Conservation (phyloP, 2,888 invertebrate genomes). For the Drosophila robusta region DNA sequence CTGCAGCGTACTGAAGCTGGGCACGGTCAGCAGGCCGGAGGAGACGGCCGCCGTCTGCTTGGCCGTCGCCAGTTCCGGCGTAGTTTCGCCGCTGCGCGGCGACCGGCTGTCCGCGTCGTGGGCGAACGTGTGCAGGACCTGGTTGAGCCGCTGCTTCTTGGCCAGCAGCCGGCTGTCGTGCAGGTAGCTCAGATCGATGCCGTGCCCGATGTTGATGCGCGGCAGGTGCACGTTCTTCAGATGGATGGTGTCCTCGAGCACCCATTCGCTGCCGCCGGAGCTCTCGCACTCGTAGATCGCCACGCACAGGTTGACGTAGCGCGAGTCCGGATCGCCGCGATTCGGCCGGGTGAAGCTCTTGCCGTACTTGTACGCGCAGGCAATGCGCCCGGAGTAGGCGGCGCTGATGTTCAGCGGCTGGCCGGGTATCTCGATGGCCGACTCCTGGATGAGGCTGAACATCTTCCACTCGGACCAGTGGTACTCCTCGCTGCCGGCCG, state of each 20-base stretch:
- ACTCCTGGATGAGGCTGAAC: constrained; percentile 90
- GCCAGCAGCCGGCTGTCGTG: constrained; percentile 92
- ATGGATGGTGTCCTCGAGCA: constrained; percentile 97
- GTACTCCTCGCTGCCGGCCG: constrained; percentile 85
- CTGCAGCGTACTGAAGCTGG: constrained; percentile 95
- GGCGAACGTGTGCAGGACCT: constrained; percentile 92
- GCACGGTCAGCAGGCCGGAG: constrained; percentile 90
- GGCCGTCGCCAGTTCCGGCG: constrained; percentile 82
- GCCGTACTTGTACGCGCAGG: constrained; percentile 98
- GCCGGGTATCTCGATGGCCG: constrained; percentile 90
- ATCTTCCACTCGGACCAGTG: constrained; percentile 96
- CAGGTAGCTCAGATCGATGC: constrained; percentile 92
- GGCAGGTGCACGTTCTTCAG: constrained; percentile 96
- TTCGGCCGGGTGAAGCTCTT: constrained; percentile 94
- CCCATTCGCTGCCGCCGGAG: constrained; percentile 97
- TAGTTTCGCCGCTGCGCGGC: constrained; percentile 86
- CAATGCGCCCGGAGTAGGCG: constrained; percentile 98
- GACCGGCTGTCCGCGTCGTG: constrained; percentile 89
- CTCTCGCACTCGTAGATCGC: constrained; percentile 99
- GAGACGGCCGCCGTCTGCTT: constrained; percentile 64
- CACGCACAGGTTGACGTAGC: constrained; percentile 95
- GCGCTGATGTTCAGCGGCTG: constrained; percentile 97
- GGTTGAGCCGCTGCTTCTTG: constrained; percentile 92
- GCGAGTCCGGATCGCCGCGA: constrained; percentile 90
- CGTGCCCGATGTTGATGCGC: constrained; percentile 91